phyloP scores from a whole-genome alignment of 2,888 invertebrate genomes.

The Elysia crispata region DNA sequence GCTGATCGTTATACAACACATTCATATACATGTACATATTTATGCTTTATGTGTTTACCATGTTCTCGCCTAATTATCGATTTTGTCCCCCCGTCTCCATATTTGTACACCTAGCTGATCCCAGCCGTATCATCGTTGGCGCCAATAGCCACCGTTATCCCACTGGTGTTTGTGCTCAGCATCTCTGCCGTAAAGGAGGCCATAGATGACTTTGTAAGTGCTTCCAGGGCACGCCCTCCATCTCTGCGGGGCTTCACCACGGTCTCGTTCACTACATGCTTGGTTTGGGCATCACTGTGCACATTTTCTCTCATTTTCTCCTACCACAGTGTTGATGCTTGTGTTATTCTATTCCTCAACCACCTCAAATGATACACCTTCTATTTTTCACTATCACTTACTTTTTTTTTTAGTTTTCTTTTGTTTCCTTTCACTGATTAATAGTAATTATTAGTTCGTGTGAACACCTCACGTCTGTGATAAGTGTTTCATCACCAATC shows the following conservation, averaged over 20 bases:
- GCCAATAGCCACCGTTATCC: slow-evolving; percentile 51
- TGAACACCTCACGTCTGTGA: too few species aligned
- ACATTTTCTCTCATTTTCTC: too few species aligned
- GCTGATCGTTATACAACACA: neutral
- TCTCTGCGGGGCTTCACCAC: too few species aligned
- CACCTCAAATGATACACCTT: too few species aligned
- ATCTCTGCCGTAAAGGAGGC: slow-evolving; percentile 54
- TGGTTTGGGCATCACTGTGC: too few species aligned
- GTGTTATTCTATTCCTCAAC: too few species aligned
- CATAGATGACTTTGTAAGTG: slow-evolving; percentile 54
- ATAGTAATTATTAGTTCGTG: too few species aligned
- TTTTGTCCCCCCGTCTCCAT: neutral
- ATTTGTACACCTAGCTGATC: slow-evolving; percentile 45
- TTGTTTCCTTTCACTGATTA: too few species aligned
- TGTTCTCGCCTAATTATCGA: neutral
- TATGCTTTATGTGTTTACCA: neutral
- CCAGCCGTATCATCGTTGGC: slow-evolving; percentile 52
- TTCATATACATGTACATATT: neutral
- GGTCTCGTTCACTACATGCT: neutral
- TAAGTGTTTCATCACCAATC: neutral
- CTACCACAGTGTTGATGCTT: too few species aligned
- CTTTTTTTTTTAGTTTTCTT: too few species aligned
- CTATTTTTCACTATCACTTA: too few species aligned
- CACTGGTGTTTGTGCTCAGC: slow-evolving; percentile 53
- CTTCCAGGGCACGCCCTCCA: neutral